phyloP scores from a whole-genome alignment of 2,797 vertebrate species.

The Chrysocyon brachyurus region DNA sequence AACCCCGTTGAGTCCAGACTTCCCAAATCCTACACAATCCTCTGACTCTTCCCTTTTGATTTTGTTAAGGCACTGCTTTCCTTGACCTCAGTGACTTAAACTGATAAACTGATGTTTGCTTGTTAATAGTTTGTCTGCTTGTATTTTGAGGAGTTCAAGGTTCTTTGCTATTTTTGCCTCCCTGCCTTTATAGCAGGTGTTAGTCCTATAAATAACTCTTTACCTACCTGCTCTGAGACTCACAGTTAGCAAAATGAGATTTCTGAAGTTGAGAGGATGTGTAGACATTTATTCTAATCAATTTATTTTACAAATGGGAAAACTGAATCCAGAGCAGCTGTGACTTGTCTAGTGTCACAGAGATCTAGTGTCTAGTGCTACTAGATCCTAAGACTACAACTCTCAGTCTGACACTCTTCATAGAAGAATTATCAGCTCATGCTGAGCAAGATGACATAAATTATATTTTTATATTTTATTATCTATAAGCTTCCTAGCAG shows the following conservation, averaged over 20 bases:
- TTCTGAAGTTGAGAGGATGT: neutral
- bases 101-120: neutral
- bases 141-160: slow-evolving; percentile 16
- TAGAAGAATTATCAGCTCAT: neutral
- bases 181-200: neutral
- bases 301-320: slow-evolving; percentile 30
- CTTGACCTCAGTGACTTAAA: neutral
- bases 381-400: neutral
- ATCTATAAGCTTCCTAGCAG: neutral
- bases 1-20: neutral
- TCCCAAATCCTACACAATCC: neutral
- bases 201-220: neutral
- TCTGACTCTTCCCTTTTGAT: neutral
- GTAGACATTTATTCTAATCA: neutral
- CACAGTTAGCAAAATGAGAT: neutral
- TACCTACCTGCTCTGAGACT: neutral
- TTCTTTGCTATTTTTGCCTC: neutral
- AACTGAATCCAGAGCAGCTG: neutral
- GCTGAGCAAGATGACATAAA: slow-evolving; percentile 1
- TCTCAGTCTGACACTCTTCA: neutral
- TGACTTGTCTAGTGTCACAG: neutral
- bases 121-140: neutral
- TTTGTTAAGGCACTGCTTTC: neutral
- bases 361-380: neutral
- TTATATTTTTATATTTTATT: slow-evolving; percentile 8